These are phyloP conservation scores for Prunella himalayana DNA, from an alignment of 2,113 vertebrate species.

Conservation along the genomic window DNA sequence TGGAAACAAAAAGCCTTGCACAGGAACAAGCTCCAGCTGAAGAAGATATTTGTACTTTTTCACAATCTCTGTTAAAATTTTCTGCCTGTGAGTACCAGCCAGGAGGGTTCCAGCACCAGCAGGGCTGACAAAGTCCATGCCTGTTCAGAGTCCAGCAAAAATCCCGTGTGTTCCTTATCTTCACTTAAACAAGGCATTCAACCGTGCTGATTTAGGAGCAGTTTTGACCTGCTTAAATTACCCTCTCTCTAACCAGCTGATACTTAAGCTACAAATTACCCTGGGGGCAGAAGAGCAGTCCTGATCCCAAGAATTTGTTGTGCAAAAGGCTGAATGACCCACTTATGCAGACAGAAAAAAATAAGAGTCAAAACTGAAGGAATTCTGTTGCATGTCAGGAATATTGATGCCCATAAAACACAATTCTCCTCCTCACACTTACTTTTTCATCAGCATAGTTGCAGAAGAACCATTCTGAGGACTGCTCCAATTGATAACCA, in stretches of 20 bases:
- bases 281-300: neutral
- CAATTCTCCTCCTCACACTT: neutral
- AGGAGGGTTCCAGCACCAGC: neutral
- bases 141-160: neutral
- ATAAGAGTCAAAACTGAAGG: neutral
- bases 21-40: neutral
- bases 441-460: neutral
- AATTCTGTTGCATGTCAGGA: neutral
- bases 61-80: neutral
- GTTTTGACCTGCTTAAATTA: neutral
- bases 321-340: neutral
- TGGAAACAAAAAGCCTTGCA: neutral
- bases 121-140: rapidly evolving
- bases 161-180: neutral
- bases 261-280: neutral
- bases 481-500: neutral
- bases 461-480: neutral
- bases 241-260: neutral
- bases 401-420: neutral
- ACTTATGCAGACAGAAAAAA: neutral
- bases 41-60: too few species aligned
- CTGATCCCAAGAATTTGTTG: neutral
- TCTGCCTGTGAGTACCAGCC: neutral
- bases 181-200: neutral
- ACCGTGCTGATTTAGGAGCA: neutral